A percentile compares a stretch with the other conserved stretches of the same genome.
phyloP scores from a whole-genome alignment of 2,113 vertebrate genomes.

The Lepidothrix coronata region DNA sequence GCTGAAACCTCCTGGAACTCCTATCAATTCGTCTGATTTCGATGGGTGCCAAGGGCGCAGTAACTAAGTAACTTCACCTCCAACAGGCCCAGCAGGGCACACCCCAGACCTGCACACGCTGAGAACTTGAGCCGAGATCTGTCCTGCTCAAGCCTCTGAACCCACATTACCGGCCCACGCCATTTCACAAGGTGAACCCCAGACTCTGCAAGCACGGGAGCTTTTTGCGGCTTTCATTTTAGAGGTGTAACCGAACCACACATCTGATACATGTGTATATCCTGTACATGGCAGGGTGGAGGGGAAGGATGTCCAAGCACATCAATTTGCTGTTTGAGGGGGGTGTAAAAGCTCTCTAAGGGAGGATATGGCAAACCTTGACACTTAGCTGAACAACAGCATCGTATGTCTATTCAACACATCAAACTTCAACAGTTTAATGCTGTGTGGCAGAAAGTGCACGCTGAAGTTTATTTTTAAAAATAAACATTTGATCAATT shows the following conservation, averaged over 20 bases:
- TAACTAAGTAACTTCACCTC: not conserved
- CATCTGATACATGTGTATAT: not conserved
- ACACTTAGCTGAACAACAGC: not conserved
- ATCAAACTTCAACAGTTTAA: not conserved
- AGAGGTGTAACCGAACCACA: not conserved
- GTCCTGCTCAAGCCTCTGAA: rapidly evolving
- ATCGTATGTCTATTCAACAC: not conserved
- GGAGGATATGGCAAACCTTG: not conserved
- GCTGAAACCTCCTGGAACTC: not conserved
- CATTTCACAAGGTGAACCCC: not conserved
- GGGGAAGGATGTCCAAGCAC: not conserved
- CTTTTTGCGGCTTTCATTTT: not conserved
- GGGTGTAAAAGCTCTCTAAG: not conserved
- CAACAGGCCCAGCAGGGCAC: rapidly evolving
- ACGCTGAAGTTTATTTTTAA: not conserved
- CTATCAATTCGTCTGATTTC: rapidly evolving
- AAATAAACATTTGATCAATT: not conserved
- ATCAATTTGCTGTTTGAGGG: rapidly evolving
- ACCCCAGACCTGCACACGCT: not conserved
- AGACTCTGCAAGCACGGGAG: not conserved
- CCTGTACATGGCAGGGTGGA: not conserved
- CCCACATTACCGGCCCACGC: rapidly evolving
- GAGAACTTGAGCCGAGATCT: rapidly evolving
- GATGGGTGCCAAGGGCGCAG: not conserved
- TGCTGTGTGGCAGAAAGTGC: rapidly evolving